These are phyloP conservation scores for Larimichthys polyactis DNA, from an alignment of 2,113 vertebrate species.

Conservation along the genomic window DNA sequence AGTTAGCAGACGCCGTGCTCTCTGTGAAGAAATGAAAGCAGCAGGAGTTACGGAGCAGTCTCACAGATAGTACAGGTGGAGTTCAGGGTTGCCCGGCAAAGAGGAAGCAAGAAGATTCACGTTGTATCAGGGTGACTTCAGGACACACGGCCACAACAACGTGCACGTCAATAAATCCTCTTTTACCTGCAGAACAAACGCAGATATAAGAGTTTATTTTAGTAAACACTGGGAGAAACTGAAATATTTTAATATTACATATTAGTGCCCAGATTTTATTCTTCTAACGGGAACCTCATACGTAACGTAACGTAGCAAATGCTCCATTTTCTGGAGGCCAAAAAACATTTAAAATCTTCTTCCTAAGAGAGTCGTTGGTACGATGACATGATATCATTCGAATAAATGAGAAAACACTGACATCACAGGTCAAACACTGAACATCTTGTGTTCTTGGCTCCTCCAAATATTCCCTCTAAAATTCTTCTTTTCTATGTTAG, in stretches of 20 bases:
- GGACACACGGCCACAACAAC: not conserved
- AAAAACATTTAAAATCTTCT: not conserved
- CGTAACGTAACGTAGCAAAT: not conserved
- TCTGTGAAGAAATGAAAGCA: conserved; percentile 42
- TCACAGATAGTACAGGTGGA: not conserved
- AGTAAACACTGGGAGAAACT: not conserved
- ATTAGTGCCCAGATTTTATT: not conserved
- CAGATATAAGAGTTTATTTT: not conserved
- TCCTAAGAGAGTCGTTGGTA: not conserved
- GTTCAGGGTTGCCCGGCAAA: not conserved
- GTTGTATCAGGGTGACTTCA: not conserved
- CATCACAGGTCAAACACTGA: no score
- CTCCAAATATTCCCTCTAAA: no score
- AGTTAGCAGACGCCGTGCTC: conserved; percentile 35
- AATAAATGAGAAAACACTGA: no score
- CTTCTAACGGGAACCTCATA: not conserved
- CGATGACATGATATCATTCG: not conserved
- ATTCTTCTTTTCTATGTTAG: no score
- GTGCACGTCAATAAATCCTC: not conserved
- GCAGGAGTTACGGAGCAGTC: not conserved
- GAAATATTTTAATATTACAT: not conserved
- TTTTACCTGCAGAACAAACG: not conserved
- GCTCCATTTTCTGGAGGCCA: not conserved
- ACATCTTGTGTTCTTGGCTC: no score
- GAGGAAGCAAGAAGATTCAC: not conserved